phyloP scores from a whole-genome alignment of 2,888 invertebrate genomes.

The Heliothis peltigera region DNA sequence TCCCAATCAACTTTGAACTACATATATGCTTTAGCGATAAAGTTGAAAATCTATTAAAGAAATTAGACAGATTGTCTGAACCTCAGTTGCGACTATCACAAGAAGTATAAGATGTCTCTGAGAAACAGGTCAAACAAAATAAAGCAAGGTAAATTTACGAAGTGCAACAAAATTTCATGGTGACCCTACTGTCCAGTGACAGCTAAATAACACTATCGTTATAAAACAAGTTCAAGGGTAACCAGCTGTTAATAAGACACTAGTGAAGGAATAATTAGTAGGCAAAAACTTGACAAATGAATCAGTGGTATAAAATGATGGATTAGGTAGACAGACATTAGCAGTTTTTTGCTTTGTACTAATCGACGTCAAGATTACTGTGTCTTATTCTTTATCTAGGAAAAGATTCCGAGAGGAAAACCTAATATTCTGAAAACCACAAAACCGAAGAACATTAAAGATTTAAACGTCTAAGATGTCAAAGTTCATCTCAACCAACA shows the following conservation, averaged over 20 bases:
- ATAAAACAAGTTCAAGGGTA: conserved; percentile 70
- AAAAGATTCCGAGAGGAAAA: no score
- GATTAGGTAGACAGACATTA: conserved; percentile 22
- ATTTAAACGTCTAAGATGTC: no score
- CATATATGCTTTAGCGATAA: no score
- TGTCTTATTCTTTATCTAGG: not conserved
- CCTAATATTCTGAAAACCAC: no score
- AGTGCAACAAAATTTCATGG: conserved; percentile 28
- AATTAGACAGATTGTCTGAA: no score
- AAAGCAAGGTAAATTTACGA: not conserved
- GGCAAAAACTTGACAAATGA: conserved; percentile 53
- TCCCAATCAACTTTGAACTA: no score
- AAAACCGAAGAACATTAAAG: no score
- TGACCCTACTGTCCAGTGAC: conserved; percentile 56
- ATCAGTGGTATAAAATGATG: conserved; percentile 25
- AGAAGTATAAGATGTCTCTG: no score
- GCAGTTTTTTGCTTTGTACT: conserved; percentile 12
- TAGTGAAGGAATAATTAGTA: conserved; percentile 39
- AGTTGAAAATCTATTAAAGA: no score
- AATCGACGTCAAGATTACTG: not conserved
- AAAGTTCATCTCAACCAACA: no score
- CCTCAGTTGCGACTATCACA: not conserved
- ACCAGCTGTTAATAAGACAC: conserved; percentile 48
- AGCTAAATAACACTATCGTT: conserved; percentile 56
- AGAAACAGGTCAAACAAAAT: no score